Base-by-base conservation (phyloP, 2,797 vertebrate species). In the Coranthus polyacanthus region DNA sequence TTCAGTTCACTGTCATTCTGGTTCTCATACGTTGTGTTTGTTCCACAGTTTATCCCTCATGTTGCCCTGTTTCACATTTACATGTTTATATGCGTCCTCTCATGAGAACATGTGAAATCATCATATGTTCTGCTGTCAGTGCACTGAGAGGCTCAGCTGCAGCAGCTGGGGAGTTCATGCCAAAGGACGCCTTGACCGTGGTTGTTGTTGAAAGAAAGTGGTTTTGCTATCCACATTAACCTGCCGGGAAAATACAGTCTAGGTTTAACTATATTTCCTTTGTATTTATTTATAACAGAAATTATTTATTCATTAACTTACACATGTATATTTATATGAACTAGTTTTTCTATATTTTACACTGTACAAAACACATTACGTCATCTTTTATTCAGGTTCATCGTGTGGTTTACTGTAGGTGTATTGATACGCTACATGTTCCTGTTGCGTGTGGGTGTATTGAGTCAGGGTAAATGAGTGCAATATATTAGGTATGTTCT, bases 371-470 rank as follows among this genome's bases (percentile, higher is more conserved):
- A 53, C 10, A 38, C 15, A 39, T 55, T 45, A 39, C 3, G 7
- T 36, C 26, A 29, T 29, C 3, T 47, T 53, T 39, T 16, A 2
- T 16, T 41, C n/a, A 36, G 15, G 9, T 32, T 45, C 5, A 11
- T 52, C 2, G 17, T 54, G 26, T 58, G 50, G 75, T 69, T 39
- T 10, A 11, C 49, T 62, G 73, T 68, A 37, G 55, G 52, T 52
- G 68, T 83, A 3, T 47, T 68, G 20, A 38, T 42, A 18, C 37
- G 54, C 43, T 54, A 3, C 26, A 42, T 18, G 62, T 77, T 84
- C 12, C 44, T 67, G 57, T 68, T 10, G 17, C 44, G 58, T 44
- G 78, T 85, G 68, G 76, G 73, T 1, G 62, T 68, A 21, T 72
- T 68, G 38, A 52, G 46, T 55, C 38, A 51, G 53, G 11, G 8